Percentiles rank a stretch among this genome's conserved stretches.
phyloP scores from a whole-genome alignment of 2,113 vertebrate genomes.

The Thalassarche chlororhynchos region DNA sequence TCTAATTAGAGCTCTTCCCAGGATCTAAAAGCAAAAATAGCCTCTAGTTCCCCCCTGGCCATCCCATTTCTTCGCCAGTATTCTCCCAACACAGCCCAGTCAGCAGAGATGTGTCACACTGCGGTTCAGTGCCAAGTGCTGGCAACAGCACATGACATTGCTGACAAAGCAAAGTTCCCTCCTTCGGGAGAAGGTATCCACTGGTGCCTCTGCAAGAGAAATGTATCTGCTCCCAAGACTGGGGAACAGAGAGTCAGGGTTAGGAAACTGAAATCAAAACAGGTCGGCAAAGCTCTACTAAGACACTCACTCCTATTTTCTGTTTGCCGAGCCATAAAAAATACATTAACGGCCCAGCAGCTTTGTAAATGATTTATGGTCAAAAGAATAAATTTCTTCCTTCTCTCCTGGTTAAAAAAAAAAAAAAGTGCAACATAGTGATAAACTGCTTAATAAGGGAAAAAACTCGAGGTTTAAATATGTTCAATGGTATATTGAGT shows the following conservation, averaged over 20 bases:
- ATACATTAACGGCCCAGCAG: slow-evolving; percentile 52
- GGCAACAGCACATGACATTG: slow-evolving; percentile 20
- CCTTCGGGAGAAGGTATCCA: slow-evolving; percentile 17
- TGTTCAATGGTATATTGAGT: not conserved
- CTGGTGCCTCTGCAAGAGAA: slow-evolving; percentile 26
- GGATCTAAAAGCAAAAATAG: not conserved
- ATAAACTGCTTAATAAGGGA: slow-evolving; percentile 52
- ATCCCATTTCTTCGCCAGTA: not conserved
- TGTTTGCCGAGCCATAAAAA: slow-evolving; percentile 67
- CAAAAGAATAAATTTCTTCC: slow-evolving; percentile 44
- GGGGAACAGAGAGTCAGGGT: not conserved
- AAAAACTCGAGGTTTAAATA: slow-evolving; percentile 40
- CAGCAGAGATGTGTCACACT: slow-evolving; percentile 43
- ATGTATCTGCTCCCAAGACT: not conserved
- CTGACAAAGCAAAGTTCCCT: slow-evolving; percentile 57
- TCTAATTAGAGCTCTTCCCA: not conserved
- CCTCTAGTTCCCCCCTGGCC: not conserved
- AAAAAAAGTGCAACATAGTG: not conserved
- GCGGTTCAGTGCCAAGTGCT: not conserved
- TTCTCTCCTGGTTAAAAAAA: not conserved
- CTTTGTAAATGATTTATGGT: slow-evolving; percentile 63
- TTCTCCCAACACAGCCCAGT: slow-evolving; percentile 29
- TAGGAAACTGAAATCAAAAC: slow-evolving; percentile 46
- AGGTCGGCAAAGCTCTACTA: not conserved
- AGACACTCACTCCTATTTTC: slow-evolving; percentile 47